phyloP scores from a whole-genome alignment of 2,888 invertebrate genomes.

The Machimus atricapillus region DNA sequence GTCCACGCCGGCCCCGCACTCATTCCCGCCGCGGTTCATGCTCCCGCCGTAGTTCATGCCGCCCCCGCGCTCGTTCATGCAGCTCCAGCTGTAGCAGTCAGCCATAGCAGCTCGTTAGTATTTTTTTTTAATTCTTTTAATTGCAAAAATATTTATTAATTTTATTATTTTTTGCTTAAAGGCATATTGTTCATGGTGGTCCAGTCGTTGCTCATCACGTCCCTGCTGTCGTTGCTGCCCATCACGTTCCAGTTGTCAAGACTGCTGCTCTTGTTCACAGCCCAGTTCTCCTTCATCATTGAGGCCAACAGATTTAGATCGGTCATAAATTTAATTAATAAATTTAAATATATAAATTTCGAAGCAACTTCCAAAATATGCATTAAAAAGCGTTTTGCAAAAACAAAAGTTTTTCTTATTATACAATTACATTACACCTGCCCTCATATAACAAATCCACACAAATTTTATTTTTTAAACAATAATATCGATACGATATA shows the following conservation, averaged over 20 bases:
- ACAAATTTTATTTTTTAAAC: too few relatives aligned
- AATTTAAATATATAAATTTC: not conserved
- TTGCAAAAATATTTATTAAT: not conserved
- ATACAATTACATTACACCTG: not conserved
- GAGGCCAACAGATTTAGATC: not conserved
- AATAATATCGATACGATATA: too few relatives aligned
- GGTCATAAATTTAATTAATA: conserved; percentile 2
- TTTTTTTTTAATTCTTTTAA: not conserved
- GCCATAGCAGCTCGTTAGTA: conserved; percentile 45
- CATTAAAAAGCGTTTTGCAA: conserved; percentile 1
- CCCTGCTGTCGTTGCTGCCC: conserved; percentile 48
- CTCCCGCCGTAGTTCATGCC: conserved; percentile 48
- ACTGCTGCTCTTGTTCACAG: conserved; percentile 42
- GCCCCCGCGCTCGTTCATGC: conserved; percentile 50
- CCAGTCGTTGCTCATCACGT: conserved; percentile 56
- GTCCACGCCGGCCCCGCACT: conserved; percentile 50
- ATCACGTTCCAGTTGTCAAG: conserved; percentile 8
- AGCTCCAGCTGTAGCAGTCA: conserved; percentile 49
- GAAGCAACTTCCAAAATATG: not conserved
- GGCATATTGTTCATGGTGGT: conserved; percentile 60
- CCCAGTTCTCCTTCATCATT: conserved; percentile 36
- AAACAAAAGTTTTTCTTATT: not conserved
- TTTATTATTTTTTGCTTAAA: not conserved
- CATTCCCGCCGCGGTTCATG: conserved; percentile 16
- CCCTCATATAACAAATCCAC: not conserved